These are phyloP conservation scores for Dendronephthya gigantea DNA, from an alignment of 64 coral and sea anemone species.

Conservation along the genomic window DNA sequence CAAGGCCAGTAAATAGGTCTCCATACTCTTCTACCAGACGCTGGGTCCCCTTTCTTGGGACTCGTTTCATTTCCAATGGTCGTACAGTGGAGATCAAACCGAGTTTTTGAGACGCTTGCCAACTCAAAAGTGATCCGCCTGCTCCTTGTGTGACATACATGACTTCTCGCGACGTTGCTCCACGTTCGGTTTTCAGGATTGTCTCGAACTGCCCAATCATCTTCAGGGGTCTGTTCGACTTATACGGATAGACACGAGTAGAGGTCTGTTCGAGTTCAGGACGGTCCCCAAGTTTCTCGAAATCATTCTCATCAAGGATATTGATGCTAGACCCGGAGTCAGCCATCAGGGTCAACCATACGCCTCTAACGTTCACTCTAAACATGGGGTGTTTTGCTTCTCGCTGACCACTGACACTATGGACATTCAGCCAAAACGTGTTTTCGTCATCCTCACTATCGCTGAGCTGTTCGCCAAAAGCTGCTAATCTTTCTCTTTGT, in stretches of 20 bases:
- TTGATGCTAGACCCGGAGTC: no score
- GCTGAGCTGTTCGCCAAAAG: no score
- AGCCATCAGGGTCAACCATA: no score
- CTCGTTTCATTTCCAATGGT: neutral
- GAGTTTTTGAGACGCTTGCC: slow-evolving; percentile 37
- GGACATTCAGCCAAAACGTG: no score
- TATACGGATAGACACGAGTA: slow-evolving; percentile 30
- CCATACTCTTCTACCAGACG: slow-evolving; percentile 37
- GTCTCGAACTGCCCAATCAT: no score
- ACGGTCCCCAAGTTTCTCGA: slow-evolving; percentile 20
- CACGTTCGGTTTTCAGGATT: slow-evolving; percentile 28
- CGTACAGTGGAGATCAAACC: slow-evolving; percentile 29
- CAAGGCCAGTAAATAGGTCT: slow-evolving; percentile 45
- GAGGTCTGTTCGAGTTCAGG: slow-evolving; percentile 18
- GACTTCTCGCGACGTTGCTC: neutral
- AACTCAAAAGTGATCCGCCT: no score
- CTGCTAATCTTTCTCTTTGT: no score
- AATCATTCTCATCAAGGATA: slow-evolving; percentile 47
- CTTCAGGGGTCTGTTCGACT: no score
- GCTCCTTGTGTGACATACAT: slow-evolving; percentile 38
- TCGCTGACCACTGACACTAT: no score
- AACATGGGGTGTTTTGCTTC: no score
- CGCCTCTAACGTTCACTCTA: no score
- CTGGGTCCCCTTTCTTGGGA: neutral
- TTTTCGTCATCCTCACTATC: no score